Conservation (phyloP, 2,888 invertebrate genomes). For the Hesperia comma region DNA sequence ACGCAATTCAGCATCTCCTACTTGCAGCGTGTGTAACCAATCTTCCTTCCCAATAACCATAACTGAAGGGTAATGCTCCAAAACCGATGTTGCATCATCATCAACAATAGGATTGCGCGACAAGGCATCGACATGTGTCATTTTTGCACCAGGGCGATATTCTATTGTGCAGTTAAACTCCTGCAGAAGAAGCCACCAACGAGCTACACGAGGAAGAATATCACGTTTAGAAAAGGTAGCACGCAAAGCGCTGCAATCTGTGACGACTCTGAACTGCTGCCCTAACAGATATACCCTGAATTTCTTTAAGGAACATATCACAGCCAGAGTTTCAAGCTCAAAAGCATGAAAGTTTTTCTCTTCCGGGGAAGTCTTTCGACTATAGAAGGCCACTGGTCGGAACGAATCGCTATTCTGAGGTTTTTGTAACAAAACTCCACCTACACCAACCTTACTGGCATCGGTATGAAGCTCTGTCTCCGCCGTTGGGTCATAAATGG, state of each 20-base stretch:
- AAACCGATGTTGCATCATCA: background rate
- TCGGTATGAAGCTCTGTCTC: constrained; percentile 42
- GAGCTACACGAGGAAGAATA: constrained; percentile 35
- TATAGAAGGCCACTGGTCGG: constrained; percentile 40
- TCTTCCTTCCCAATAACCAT: constrained; percentile 39
- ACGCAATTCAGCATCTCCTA: constrained; percentile 38
- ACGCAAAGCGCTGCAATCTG: constrained; percentile 40
- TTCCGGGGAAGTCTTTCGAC: constrained; percentile 42
- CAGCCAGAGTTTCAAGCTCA: constrained; percentile 45
- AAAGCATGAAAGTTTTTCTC: constrained; percentile 44
- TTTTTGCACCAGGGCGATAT: constrained; percentile 33
- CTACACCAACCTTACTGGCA: constrained; percentile 35
- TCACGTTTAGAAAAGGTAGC: constrained; percentile 39
- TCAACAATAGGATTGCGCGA: constrained; percentile 4
- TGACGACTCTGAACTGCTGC: constrained; percentile 36
- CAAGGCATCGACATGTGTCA: constrained; percentile 34
- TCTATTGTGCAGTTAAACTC: constrained; percentile 37
- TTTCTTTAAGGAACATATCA: constrained; percentile 38
- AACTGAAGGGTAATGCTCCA: constrained; percentile 22
- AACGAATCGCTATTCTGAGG: background rate
- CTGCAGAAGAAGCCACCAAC: constrained; percentile 37
- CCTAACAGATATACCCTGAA: constrained; percentile 41
- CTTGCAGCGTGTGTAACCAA: constrained; percentile 39
- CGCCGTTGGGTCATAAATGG: constrained; percentile 47
- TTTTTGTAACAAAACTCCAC: constrained; percentile 28